Conservation (phyloP, 2,113 vertebrate genomes). For the Gila orcuttii region DNA sequence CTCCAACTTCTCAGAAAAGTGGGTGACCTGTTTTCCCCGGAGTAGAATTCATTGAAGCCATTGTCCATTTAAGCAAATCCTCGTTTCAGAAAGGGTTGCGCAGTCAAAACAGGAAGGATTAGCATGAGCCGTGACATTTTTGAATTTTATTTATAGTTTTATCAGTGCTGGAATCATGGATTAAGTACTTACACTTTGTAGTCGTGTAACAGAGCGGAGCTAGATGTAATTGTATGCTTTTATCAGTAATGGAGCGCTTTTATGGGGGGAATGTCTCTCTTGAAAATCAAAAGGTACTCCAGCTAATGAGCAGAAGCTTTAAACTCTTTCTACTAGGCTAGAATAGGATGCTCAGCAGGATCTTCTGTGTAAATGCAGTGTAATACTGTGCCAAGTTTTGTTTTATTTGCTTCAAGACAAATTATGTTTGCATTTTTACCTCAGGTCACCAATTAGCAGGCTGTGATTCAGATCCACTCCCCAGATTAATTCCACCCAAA, state of each 20-base stretch:
- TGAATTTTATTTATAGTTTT: neutral
- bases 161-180: conserved; percentile 13
- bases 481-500: neutral
- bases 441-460: conserved; percentile 4
- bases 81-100: neutral
- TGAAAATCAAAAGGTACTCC: conserved; percentile 39
- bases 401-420: neutral
- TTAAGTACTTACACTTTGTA: conserved; percentile 15
- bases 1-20: conserved; percentile 80
- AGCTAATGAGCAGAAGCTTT: conserved; percentile 6
- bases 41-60: neutral
- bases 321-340: neutral
- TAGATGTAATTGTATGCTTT: conserved; percentile 29
- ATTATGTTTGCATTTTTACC: neutral
- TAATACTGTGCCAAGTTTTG: neutral
- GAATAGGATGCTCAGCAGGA: neutral
- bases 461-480: neutral
- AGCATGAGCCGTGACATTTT: neutral
- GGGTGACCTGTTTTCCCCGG: neutral
- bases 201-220: neutral
- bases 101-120: conserved; percentile 15
- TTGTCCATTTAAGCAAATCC: conserved; percentile 8
- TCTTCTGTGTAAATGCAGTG: neutral
- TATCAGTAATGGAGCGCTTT: conserved; percentile 1
- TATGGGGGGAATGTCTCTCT: neutral